A percentile compares a stretch with the other conserved stretches of the same genome.
These are phyloP conservation scores for Pristionchus maxplancki DNA, from an alignment of 2,888 invertebrate genomes.

Conservation along the genomic window DNA sequence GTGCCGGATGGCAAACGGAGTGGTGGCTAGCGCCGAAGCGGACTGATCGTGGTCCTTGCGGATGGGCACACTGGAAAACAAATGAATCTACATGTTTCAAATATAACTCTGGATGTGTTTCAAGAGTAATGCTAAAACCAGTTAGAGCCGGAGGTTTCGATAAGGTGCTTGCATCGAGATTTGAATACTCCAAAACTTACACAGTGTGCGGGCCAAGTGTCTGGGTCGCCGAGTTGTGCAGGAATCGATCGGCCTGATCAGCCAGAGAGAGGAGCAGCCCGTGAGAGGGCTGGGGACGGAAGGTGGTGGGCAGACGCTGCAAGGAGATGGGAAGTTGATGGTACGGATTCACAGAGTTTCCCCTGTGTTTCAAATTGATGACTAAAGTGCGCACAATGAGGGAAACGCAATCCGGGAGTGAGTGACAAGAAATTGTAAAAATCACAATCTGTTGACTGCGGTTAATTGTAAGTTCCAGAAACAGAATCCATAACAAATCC, in stretches of 20 bases:
- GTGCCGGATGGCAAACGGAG: background rate
- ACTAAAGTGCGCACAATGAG: no score
- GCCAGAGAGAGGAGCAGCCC: background rate
- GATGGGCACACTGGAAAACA: background rate
- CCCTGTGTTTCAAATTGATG: no score
- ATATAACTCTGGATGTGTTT: background rate
- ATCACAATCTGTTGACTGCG: no score
- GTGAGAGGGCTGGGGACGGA: background rate
- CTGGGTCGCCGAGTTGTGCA: background rate
- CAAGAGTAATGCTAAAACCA: background rate
- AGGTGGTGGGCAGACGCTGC: conserved; percentile 17
- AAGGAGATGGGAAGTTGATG: background rate
- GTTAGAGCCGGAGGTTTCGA: no score
- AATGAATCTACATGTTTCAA: no score
- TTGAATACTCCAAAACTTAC: no score
- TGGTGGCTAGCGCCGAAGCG: background rate
- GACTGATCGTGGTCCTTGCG: background rate
- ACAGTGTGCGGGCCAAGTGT: background rate
- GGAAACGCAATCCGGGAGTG: no score
- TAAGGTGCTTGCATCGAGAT: no score
- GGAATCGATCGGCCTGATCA: background rate
- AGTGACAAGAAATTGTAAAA: no score
- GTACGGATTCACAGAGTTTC: no score
- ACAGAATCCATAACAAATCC: no score
- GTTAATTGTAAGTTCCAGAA: no score